Evolutionary conservation across 2,113 vertebrate species (phyloP), one percentile per base, ranked within the genome.

Genomic region (Galeopterus variegatus): DNA sequence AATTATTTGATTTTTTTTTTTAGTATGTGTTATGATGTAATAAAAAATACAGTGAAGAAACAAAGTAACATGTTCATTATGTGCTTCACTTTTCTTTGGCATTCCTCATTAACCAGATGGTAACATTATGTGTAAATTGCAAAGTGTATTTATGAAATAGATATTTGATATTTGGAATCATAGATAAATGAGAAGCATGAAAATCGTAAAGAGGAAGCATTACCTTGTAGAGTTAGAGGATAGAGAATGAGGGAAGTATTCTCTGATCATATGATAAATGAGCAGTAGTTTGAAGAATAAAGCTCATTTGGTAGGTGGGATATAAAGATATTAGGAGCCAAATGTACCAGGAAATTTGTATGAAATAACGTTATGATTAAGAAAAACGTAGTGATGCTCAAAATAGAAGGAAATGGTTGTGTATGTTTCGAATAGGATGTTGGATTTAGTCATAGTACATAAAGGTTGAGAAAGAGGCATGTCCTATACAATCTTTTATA

Each of bases 281-380:
- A 83, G n/a, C 5, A 50, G 21, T 13, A 60, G 36, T 88, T 65
- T 84, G 36, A 89, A 62, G 36, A 79, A 54, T 67, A 2, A 76
- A 69, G 52, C 64, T 41, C 62, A 23, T 69, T n/a, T 82, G 41
- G 8, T 67, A 92, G n/a, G 72, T 41, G 52, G 14, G 11, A 9
- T 54, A 6, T 73, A 69, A 76, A 88, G 21, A 76, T 56, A 15
- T 72, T 26, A 82, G 50, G 50, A 77, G 52, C 14, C 45, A 92
- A 94, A 64, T 72, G 23, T 45, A 56, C 56, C 28, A 84, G 79
- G 17, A 88, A 48, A 88, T 54, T n/a, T 31, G 4, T 26, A 60
- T 70, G 28, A 92, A 92, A 65, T 64, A 85, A 90, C 18, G 79
- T 13, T 45, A 79, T 70, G 18, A 80, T 86, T 23, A 70, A 88